Evolutionary conservation across 2,113 vertebrate species (phyloP).

Genomic region (Andinoacara biseriatus): DNA sequence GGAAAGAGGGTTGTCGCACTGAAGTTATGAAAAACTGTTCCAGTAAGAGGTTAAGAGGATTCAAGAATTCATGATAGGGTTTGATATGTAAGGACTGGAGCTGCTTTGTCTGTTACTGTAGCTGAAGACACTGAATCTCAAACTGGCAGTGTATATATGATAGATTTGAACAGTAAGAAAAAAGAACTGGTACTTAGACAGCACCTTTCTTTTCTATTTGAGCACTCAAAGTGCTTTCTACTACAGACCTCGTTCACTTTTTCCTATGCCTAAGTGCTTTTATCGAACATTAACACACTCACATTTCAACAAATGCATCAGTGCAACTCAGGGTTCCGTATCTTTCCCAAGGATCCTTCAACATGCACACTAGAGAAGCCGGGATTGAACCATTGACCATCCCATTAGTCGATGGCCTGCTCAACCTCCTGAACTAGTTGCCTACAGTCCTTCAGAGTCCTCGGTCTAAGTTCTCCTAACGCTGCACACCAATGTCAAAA

Average conservation of each 20-base stretch:
- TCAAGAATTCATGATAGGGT: too few relatives aligned
- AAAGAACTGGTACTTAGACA: neutral
- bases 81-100: too few relatives aligned
- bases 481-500: neutral
- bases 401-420: neutral
- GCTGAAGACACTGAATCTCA: too few relatives aligned
- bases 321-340: neutral
- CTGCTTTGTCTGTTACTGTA: too few relatives aligned
- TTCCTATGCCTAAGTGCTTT: neutral
- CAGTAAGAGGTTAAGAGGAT: too few relatives aligned
- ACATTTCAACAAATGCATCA: neutral
- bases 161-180: neutral
- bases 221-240: conserved; percentile 1
- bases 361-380: neutral
- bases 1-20: too few relatives aligned
- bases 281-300: neutral
- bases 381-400: neutral
- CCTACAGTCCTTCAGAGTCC: neutral
- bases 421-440: neutral
- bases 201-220: neutral
- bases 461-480: too few relatives aligned
- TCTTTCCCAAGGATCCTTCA: neutral
- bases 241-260: neutral
- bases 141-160: too few relatives aligned
- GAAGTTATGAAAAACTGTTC: too few relatives aligned